phyloP scores from a whole-genome alignment of 2,888 invertebrate species.

The Steromphala cineraria region DNA sequence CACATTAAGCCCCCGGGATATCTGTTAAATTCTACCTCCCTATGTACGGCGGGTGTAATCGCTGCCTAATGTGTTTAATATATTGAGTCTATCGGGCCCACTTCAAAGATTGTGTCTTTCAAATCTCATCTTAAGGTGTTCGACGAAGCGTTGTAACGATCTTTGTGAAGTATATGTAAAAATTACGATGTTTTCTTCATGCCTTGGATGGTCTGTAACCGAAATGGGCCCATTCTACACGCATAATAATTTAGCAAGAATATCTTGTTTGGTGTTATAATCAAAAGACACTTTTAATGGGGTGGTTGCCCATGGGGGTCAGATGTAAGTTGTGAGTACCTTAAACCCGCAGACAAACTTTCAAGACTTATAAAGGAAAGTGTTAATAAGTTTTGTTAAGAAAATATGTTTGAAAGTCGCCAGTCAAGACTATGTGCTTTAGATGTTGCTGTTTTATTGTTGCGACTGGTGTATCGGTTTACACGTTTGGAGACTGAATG shows the following conservation, averaged over 20 bases:
- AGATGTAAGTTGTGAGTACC: background rate
- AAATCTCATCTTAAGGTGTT: background rate
- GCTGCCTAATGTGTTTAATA: background rate
- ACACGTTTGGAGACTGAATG: too few species aligned
- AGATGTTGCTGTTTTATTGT: too few species aligned
- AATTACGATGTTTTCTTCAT: background rate
- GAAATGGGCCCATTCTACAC: background rate
- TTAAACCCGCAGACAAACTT: too few species aligned
- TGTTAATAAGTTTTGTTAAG: too few species aligned
- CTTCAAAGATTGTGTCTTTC: slow-evolving; percentile 2
- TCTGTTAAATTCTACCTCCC: background rate
- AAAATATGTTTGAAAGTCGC: too few species aligned
- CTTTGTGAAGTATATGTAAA: background rate
- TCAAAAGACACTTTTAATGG: slow-evolving; percentile 5
- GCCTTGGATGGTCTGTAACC: background rate
- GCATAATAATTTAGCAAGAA: slow-evolving; percentile 2
- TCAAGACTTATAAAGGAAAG: too few species aligned
- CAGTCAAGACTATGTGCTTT: too few species aligned
- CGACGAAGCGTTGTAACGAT: background rate
- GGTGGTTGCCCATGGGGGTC: background rate
- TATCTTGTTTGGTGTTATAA: slow-evolving; percentile 1
- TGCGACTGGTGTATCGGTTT: too few species aligned
- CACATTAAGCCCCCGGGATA: background rate
- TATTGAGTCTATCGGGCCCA: background rate
- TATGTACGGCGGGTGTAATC: background rate